These are phyloP conservation scores for Catocala fraxini DNA, from an alignment of 2,888 invertebrate genomes.

Conservation along the genomic window DNA sequence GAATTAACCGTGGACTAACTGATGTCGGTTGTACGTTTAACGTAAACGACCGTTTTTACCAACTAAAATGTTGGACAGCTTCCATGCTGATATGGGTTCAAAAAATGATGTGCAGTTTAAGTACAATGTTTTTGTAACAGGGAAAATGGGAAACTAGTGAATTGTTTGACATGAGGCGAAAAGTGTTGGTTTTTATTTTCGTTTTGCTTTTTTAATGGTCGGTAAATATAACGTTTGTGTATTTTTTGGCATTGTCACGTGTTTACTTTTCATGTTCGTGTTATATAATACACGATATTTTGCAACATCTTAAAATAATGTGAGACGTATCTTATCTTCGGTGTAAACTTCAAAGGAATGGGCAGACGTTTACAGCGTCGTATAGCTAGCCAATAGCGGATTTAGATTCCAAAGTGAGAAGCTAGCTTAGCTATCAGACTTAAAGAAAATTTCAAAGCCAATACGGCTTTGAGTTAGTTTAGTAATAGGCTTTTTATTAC, in stretches of 20 bases:
- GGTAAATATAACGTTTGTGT: no score
- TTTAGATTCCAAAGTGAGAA: constrained; percentile 1
- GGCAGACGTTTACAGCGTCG: constrained; percentile 1
- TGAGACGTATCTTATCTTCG: neutral
- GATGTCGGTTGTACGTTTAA: constrained; percentile 30
- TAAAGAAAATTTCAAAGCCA: no score
- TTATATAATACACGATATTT: neutral
- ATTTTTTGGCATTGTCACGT: no score
- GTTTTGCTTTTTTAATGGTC: neutral
- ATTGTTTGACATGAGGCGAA: neutral
- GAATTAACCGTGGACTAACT: constrained; percentile 42
- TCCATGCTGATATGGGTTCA: constrained; percentile 35
- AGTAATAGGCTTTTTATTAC: no score
- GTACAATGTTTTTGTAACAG: constrained; percentile 8
- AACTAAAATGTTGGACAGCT: constrained; percentile 27
- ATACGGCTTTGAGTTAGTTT: no score
- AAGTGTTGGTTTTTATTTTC: neutral
- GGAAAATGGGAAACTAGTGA: neutral
- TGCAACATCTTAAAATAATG: neutral
- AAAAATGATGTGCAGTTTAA: constrained; percentile 27
- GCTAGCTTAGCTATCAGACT: neutral
- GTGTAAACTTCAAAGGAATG: constrained; percentile 5
- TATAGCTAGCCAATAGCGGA: constrained; percentile 4
- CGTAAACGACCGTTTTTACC: constrained; percentile 25
- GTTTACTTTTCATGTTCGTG: no score